These are phyloP conservation scores for Amphiprion percula DNA, from an alignment of 2,113 vertebrate species.

Conservation along the genomic window DNA sequence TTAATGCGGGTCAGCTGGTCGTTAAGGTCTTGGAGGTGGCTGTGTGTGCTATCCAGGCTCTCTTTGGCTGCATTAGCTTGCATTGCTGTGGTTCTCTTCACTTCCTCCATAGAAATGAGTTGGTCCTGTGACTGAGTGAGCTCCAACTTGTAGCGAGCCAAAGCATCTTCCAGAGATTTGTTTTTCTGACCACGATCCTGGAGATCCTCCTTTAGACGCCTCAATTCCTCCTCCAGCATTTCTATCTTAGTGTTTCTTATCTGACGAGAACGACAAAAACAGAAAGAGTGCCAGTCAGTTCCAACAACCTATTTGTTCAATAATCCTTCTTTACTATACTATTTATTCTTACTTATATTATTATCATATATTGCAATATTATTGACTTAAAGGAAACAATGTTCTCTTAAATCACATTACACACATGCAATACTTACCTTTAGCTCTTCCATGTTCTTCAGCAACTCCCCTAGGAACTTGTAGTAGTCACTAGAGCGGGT, in stretches of 20 bases:
- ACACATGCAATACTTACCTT: conserved; percentile 86
- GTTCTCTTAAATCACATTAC: not conserved
- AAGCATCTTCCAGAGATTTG: conserved; percentile 90
- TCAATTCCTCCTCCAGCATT: conserved; percentile 92
- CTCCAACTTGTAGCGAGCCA: conserved; percentile 89
- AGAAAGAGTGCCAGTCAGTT: conserved; percentile 14
- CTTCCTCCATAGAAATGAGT: conserved; percentile 88
- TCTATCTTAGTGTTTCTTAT: conserved; percentile 96
- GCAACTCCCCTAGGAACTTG: conserved; percentile 93
- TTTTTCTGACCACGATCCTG: conserved; percentile 89
- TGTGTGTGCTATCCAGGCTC: conserved; percentile 89
- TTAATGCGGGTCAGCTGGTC: conserved; percentile 91
- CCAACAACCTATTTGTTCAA: conserved; percentile 1
- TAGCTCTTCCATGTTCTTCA: conserved; percentile 95
- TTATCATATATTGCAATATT: not conserved
- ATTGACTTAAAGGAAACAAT: not conserved
- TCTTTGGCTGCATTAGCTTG: conserved; percentile 87
- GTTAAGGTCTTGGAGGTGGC: conserved; percentile 91
- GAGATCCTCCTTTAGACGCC: conserved; percentile 89
- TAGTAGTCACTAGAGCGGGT: conserved; percentile 94
- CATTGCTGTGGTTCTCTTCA: conserved; percentile 88
- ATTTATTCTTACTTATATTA: not conserved
- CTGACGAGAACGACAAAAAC: conserved; percentile 78
- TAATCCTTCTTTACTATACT: not conserved
- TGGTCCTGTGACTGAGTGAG: conserved; percentile 89